Evolutionary conservation across 2,888 invertebrate species (phyloP).

Genomic region (Clitarchus hookeri): DNA sequence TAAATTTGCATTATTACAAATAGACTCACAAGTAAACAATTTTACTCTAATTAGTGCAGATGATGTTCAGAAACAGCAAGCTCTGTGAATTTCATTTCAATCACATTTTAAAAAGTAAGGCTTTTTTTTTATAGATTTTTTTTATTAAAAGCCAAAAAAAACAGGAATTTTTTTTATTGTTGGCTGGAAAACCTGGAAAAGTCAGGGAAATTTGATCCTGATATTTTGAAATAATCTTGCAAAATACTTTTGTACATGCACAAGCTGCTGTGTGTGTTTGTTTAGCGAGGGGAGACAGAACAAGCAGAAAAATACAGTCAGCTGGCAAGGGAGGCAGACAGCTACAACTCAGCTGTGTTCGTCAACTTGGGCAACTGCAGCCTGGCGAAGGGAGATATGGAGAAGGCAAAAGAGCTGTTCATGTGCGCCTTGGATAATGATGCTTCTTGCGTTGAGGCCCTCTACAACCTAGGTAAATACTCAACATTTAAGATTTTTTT

Average conservation of each 20-base stretch:
- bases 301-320: constrained; percentile 78
- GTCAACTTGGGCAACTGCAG: constrained; percentile 85
- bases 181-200: no score
- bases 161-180: neutral
- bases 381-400: constrained; percentile 68
- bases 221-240: neutral
- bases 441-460: constrained; percentile 80
- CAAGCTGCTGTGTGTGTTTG: constrained; percentile 24
- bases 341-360: constrained; percentile 78
- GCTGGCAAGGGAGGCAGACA: constrained; percentile 73
- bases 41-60: no score
- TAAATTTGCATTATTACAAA: no score
- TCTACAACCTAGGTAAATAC: constrained; percentile 74
- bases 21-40: no score
- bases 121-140: no score
- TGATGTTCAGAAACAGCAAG: no score
- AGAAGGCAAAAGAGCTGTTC: constrained; percentile 72
- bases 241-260: constrained; percentile 33
- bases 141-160: neutral
- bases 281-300: constrained; percentile 76
- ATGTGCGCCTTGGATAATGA: constrained; percentile 78
- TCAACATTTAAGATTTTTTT: no score
- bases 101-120: no score
- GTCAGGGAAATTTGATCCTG: no score
- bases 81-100: no score